Percentiles rank a stretch among this genome's conserved stretches.
These are phyloP conservation scores for Limenitis camilla DNA, from an alignment of 2,888 invertebrate species.

Conservation along the genomic window DNA sequence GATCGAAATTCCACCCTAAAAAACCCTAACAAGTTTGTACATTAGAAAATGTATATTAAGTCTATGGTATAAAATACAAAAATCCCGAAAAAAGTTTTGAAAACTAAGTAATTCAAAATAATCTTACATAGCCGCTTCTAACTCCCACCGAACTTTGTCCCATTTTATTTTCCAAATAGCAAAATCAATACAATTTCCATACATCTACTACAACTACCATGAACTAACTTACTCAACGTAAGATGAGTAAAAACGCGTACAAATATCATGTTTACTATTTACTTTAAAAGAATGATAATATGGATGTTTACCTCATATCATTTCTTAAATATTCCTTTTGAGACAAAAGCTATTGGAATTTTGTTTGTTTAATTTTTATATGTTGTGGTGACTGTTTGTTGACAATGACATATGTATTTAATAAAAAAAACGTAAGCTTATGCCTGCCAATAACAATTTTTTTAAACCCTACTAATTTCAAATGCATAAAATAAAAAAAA, in stretches of 20 bases:
- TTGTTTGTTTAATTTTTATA: neutral
- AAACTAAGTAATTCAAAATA: neutral
- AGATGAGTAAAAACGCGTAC: neutral
- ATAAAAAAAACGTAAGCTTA: neutral
- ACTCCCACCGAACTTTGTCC: slow-evolving; percentile 51
- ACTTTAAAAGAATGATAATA: slow-evolving; percentile 23
- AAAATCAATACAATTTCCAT: slow-evolving; percentile 42
- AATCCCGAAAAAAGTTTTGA: too few species aligned
- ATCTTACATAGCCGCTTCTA: slow-evolving; percentile 45
- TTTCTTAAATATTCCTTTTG: slow-evolving; percentile 9
- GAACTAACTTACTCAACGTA: slow-evolving; percentile 2
- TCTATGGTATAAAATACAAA: too few species aligned
- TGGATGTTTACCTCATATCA: slow-evolving; percentile 27
- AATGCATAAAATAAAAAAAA: too few species aligned
- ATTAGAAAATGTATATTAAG: too few species aligned
- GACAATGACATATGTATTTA: slow-evolving; percentile 2
- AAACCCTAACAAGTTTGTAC: too few species aligned
- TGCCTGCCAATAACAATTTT: too few species aligned
- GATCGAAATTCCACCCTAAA: too few species aligned
- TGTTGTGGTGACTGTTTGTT: slow-evolving; percentile 4
- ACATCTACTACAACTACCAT: slow-evolving; percentile 25
- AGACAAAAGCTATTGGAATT: neutral
- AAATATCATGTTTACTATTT: slow-evolving; percentile 10
- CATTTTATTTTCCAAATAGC: slow-evolving; percentile 53
- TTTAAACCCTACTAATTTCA: too few species aligned